Evolutionary conservation across 2,888 invertebrate species (phyloP), one percentile per base, ranked within the genome.

Genomic region (Ormyrus rosae): DNA sequence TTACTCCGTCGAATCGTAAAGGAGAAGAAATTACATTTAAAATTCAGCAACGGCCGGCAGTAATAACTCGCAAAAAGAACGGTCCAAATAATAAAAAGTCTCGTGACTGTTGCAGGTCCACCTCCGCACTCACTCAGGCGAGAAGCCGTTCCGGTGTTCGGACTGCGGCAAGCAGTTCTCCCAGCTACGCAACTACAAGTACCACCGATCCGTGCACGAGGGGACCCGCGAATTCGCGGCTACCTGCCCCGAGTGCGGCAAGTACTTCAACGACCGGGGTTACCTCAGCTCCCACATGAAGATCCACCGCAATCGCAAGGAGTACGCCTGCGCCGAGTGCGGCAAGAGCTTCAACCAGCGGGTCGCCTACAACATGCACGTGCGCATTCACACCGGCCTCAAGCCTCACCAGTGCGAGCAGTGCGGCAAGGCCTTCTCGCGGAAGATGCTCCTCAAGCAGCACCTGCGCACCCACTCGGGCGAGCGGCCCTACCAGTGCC

Each of bases 341-440:
- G 96, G 96, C 0, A 96, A 96, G 89, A 94, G 96, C 34, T 96
- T 96, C 89, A 96, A 96, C 89, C 83, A 83, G 78, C 93, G 96
- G 53, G 96, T 96, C 6, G 96, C 96, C 8, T 96, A 96, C 91
- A 96, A 96, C 87, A 96, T 96, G 96, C 96, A 96, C 88, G 94
- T 96, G 1, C 92, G 96, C 80, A 96, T 96, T 80, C 96, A 96
- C 87, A 96, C 96, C 81, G 96, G 96, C 10, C 93, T 96, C 0
- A 96, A 96, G 86, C 96, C 96, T 0, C 96, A 96, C 88, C 94
- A 94, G 76, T 96, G 96, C 87, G 92, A 92, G 4, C 94, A 95
- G 81, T 96, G 96, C 86, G 95, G 95, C 61, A 96, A 96, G 88
- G 93, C 95, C n/a, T 96, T 96, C 88, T 96, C 96, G 0, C 92